phyloP scores from a whole-genome alignment of 1,140 invertebrate genomes.

The Akabosia matsudoensis region DNA sequence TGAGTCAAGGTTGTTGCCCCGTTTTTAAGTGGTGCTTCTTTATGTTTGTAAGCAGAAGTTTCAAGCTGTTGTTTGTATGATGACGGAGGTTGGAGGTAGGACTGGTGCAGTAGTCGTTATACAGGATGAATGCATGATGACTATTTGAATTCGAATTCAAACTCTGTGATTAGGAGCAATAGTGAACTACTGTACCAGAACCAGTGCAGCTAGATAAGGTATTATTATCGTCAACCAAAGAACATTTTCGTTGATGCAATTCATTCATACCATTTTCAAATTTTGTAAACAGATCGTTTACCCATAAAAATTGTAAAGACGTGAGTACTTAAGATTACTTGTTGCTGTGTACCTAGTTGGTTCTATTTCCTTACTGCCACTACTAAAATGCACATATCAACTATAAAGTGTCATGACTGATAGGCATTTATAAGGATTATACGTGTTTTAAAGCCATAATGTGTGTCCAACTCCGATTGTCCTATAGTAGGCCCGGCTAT shows the following conservation, averaged over 20 bases:
- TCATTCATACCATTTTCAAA: not conserved
- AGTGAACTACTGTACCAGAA: too few relatives aligned
- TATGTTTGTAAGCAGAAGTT: not conserved
- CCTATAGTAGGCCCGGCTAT: too few relatives aligned
- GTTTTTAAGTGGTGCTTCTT: not conserved
- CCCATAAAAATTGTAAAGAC: too few relatives aligned
- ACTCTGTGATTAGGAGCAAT: too few relatives aligned
- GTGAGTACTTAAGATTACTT: too few relatives aligned
- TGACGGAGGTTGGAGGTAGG: not conserved
- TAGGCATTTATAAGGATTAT: not conserved
- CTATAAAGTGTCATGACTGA: slow-evolving; percentile 1
- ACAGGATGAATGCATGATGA: not conserved
- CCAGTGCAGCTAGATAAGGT: too few relatives aligned
- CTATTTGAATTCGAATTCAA: not conserved
- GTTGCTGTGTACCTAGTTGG: too few relatives aligned
- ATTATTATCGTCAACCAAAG: too few relatives aligned
- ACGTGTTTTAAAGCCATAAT: not conserved
- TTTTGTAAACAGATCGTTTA: too few relatives aligned
- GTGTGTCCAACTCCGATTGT: too few relatives aligned
- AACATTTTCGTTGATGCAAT: not conserved
- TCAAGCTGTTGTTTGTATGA: not conserved
- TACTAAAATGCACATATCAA: not conserved
- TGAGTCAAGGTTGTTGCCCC: slow-evolving; percentile 13
- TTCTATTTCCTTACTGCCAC: slow-evolving; percentile 6
- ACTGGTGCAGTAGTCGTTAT: not conserved